Evolutionary conservation across 2,113 vertebrate species (phyloP).

Genomic region (Uropsilus gracilis): DNA sequence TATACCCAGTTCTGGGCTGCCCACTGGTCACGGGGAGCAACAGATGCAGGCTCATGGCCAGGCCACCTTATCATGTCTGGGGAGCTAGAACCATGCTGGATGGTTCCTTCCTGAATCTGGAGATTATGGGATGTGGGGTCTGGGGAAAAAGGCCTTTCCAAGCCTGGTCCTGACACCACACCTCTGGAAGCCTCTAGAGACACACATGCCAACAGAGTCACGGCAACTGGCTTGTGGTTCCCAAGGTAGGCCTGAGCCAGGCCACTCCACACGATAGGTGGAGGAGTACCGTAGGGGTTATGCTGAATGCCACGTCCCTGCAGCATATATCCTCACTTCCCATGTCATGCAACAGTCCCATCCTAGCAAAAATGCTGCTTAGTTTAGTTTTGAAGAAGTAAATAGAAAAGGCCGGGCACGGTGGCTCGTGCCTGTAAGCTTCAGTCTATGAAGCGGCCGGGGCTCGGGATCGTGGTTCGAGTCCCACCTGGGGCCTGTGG

Average conservation of each 20-base stretch:
- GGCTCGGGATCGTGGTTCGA: too few species aligned
- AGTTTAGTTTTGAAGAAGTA: background rate
- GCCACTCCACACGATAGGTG: rapidly evolving
- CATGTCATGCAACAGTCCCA: background rate
- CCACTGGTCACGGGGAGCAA: background rate
- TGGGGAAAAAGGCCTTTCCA: background rate
- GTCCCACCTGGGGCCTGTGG: too few species aligned
- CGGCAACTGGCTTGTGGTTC: background rate
- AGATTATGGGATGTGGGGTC: background rate
- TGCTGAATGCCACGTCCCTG: rapidly evolving
- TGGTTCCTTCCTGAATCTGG: background rate
- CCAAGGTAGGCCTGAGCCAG: background rate
- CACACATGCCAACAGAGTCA: too few species aligned
- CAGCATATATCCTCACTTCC: too few species aligned
- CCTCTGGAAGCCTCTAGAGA: background rate
- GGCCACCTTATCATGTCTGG: background rate
- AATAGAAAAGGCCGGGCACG: too few species aligned
- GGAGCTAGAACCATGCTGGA: background rate
- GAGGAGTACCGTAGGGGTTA: too few species aligned
- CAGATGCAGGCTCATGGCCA: background rate
- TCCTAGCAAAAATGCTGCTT: background rate
- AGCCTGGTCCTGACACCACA: background rate
- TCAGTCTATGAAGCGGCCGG: too few species aligned
- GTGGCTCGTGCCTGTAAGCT: too few species aligned
- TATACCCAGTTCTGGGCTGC: background rate